Evolutionary conservation across 2,888 invertebrate species (phyloP), one percentile per base, ranked within the genome.

Genomic region (Nomada flava): DNA sequence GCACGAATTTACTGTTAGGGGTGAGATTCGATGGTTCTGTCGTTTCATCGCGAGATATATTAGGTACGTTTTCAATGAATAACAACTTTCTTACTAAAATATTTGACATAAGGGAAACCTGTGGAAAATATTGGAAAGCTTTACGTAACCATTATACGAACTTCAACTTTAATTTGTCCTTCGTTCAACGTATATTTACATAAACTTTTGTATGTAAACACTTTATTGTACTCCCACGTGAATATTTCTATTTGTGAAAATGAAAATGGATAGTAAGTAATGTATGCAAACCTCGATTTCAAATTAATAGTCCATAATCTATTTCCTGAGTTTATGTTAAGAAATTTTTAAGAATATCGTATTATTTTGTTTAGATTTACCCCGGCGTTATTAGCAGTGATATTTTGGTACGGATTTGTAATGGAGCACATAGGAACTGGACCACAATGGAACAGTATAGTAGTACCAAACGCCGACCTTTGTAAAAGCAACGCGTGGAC

Each of bases 401-500:
- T 96, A 2, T 94, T 96, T 65, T 96, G 96, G 94, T 96, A 96
- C 91, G 96, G 96, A 0, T 96, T 95, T 92, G 92, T 96, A 20
- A 95, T 96, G 94, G 96, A 96, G 76, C 95, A 96, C 81, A 87
- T 95, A 7, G 96, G 96, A 11, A 93, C 94, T 0, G 96, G 96
- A 0, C 96, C 96, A 0, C 95, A 96, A 91, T 96, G 96, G 96
- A 95, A 95, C 2, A 94, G 95, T 26, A 92, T 96, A 42, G 95
- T 96, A 71, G 95, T 95, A 42, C 94, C 95, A 87, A 96, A 96
- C 89, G 95, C 96, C 0, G 95, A 96, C 65, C 93, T 96, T 23
- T 96, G 96, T 90, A 95, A 96, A 85, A 94, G 95, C 70, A 95
- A 95, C 86, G 95, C 96, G 94, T 96, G 96, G 96, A 95, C 96